phyloP scores from a whole-genome alignment of 2,888 invertebrate species.

The Eupelmus urozonus region DNA sequence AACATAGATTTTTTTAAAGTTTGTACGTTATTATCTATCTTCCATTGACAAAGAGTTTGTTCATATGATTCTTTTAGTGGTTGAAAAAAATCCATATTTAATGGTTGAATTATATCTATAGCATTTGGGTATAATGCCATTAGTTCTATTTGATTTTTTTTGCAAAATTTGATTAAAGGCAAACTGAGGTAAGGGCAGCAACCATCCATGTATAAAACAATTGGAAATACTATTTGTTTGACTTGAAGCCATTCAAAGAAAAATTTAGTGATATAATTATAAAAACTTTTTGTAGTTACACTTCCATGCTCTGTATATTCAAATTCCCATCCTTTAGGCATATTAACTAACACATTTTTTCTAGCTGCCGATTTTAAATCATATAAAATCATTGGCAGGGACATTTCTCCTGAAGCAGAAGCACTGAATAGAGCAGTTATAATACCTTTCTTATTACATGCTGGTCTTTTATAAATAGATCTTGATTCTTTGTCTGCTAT shows the following conservation, averaged over 20 bases:
- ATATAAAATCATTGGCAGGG: conserved; percentile 36
- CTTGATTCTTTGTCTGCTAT: conserved; percentile 66
- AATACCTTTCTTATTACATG: conserved; percentile 66
- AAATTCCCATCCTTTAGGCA: neutral
- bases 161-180: neutral
- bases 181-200: neutral
- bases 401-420: conserved; percentile 62
- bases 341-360: neutral
- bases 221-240: neutral
- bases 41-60: neutral
- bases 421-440: conserved; percentile 65
- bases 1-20: neutral
- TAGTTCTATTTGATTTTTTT: conserved; percentile 1
- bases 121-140: neutral
- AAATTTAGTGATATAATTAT: neutral
- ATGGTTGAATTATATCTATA: neutral
- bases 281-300: neutral
- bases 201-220: neutral
- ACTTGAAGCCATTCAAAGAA: neutral
- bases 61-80: neutral
- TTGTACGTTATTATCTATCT: neutral
- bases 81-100: neutral
- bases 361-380: neutral
- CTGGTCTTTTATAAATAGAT: conserved; percentile 63
- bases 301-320: neutral